These are phyloP conservation scores for Papilio gigon DNA, from an alignment of 2,888 invertebrate species.

Conservation along the genomic window DNA sequence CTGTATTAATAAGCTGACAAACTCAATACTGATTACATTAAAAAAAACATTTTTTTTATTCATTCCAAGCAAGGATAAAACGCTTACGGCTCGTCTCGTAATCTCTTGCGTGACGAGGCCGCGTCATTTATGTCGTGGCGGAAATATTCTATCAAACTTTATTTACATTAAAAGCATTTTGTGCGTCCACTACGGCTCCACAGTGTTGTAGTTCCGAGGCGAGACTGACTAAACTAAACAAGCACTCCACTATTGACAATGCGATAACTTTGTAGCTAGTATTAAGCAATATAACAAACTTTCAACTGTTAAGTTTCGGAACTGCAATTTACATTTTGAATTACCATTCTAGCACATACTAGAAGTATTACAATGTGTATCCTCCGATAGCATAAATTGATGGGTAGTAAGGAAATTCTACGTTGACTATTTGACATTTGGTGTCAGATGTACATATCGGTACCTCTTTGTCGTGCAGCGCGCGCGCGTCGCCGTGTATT, in stretches of 20 bases:
- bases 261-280: not conserved
- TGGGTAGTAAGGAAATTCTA: not conserved
- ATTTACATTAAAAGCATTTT: slow-evolving; percentile 7
- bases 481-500: slow-evolving; percentile 85
- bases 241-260: not conserved
- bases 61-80: not conserved
- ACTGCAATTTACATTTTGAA: no score
- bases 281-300: no score
- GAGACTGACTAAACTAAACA: not conserved
- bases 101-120: not conserved
- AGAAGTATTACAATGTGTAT: no score
- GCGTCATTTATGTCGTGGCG: not conserved
- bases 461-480: slow-evolving; percentile 84
- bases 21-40: not conserved
- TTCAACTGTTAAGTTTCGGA: no score
- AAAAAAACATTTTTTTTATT: not conserved
- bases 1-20: not conserved
- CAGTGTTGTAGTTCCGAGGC: not conserved
- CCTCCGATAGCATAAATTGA: no score
- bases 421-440: not conserved
- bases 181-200: not conserved
- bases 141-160: not conserved
- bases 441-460: not conserved
- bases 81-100: not conserved
- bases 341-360: no score